Conservation (phyloP, 53 echinoderm and acorn worm species). For the Astropecten irregularis region DNA sequence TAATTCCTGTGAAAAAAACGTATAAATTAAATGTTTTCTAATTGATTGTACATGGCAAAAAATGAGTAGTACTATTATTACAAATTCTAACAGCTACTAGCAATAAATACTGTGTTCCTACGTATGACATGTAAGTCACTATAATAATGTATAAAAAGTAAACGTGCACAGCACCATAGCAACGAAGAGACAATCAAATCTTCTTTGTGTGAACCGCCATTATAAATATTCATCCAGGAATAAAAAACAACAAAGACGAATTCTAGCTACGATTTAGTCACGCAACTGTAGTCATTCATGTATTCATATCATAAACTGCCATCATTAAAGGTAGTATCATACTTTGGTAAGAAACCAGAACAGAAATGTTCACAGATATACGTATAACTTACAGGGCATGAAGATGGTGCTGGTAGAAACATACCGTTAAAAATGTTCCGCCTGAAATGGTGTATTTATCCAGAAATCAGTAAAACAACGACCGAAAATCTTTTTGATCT, state of each 20-base stretch:
- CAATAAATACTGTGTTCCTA: conserved; percentile 44
- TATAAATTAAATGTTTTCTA: neutral
- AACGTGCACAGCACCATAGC: conserved; percentile 40
- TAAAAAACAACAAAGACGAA: neutral
- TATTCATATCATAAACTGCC: too few relatives aligned
- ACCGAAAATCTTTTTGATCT: too few relatives aligned
- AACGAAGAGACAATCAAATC: neutral
- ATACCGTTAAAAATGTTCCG: too few relatives aligned
- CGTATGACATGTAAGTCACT: neutral
- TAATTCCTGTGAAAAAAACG: too few relatives aligned
- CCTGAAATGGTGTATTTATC: too few relatives aligned
- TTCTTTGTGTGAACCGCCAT: neutral
- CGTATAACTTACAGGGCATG: too few relatives aligned
- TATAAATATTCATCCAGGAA: conserved; percentile 42
- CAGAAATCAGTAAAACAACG: too few relatives aligned
- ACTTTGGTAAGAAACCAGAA: too few relatives aligned
- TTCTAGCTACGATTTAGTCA: neutral
- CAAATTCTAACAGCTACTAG: conserved; percentile 23
- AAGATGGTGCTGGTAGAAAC: too few relatives aligned
- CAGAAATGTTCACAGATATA: too few relatives aligned
- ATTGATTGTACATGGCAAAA: neutral
- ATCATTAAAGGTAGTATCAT: neutral
- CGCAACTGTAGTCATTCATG: neutral
- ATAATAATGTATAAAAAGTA: conserved; percentile 9
- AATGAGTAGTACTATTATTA: conserved; percentile 45